Evolutionary conservation across 2,113 vertebrate species (phyloP).

Genomic region (Amphilophus citrinellus): DNA sequence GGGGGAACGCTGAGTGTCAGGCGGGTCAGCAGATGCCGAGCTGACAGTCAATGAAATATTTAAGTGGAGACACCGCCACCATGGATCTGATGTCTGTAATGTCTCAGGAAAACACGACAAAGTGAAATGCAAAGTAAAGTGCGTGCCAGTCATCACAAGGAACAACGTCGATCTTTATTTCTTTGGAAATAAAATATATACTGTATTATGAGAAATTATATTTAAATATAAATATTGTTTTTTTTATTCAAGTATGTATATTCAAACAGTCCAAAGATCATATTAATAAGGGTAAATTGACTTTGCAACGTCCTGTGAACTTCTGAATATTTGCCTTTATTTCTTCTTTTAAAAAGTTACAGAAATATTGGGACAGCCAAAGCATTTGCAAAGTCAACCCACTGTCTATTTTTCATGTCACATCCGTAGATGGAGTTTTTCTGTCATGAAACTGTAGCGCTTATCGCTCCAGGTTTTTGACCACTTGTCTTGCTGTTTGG

Average conservation of each 20-base stretch:
- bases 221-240: not conserved
- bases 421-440: too few relatives aligned
- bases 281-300: not conserved
- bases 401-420: not conserved
- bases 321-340: not conserved
- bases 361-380: not conserved
- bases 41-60: slow-evolving; percentile 90
- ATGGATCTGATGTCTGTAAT: slow-evolving; percentile 81
- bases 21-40: slow-evolving; percentile 83
- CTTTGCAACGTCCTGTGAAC: not conserved
- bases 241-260: not conserved
- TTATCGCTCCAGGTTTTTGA: not conserved
- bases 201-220: not conserved
- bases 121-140: slow-evolving; percentile 23
- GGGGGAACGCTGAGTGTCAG: slow-evolving; percentile 80
- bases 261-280: not conserved
- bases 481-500: not conserved
- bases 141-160: not conserved
- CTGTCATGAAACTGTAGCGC: not conserved
- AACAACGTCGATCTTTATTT: not conserved
- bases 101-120: slow-evolving; percentile 56
- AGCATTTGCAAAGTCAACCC: not conserved
- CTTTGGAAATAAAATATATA: not conserved
- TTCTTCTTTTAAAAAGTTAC: not conserved
- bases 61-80: slow-evolving; percentile 81